Evolutionary conservation across 2,888 invertebrate genomes (phyloP).

Genomic region (Rhodophaea formosa): DNA sequence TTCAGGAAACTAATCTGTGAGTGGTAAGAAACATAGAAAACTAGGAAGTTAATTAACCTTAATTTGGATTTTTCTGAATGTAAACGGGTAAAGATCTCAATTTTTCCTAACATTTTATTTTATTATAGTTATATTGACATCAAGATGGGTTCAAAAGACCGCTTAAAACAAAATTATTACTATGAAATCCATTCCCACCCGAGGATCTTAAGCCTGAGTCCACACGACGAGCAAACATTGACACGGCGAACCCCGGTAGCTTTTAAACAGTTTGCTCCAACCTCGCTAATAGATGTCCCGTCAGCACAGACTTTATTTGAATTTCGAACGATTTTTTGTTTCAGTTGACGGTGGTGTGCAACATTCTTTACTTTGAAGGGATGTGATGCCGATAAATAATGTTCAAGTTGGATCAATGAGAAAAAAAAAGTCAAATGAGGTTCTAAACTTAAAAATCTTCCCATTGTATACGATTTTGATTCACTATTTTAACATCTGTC

Average conservation of each 20-base stretch:
- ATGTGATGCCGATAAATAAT: constrained; percentile 1
- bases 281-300: constrained; percentile 74
- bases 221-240: constrained; percentile 59
- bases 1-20: no score
- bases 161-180: constrained; percentile 9
- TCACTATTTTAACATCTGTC: no score
- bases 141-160: not conserved
- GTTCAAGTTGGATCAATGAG: not conserved
- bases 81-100: no score
- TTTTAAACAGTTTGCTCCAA: constrained; percentile 68
- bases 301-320: constrained; percentile 42
- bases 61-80: no score
- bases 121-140: no score
- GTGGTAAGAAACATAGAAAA: no score
- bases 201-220: constrained; percentile 40
- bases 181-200: constrained; percentile 38
- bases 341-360: constrained; percentile 35
- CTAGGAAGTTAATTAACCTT: no score
- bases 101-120: no score
- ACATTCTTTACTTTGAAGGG: constrained; percentile 35
- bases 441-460: no score
- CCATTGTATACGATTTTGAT: no score
- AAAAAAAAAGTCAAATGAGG: no score
- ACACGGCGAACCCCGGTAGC: constrained; percentile 74
- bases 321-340: constrained; percentile 37